Evolutionary conservation across 2,888 invertebrate genomes (phyloP).

Genomic region (Acheta domesticus): DNA sequence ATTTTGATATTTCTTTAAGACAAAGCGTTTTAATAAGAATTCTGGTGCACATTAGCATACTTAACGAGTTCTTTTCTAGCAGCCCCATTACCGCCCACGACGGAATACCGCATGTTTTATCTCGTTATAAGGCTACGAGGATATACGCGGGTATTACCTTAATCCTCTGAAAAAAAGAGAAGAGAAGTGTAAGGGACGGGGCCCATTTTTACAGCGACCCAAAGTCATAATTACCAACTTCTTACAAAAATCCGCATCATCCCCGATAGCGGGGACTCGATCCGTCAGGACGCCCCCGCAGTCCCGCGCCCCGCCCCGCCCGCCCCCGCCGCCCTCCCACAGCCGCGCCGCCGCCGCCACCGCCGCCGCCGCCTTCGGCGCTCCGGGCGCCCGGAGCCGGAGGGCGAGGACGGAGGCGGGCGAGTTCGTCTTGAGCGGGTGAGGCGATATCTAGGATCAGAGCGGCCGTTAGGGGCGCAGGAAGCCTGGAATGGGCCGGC

Average conservation of each 20-base stretch:
- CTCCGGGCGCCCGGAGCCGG: not conserved
- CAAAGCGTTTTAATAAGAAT: not conserved
- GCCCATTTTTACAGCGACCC: slow-evolving; percentile 5
- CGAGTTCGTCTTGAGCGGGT: slow-evolving; percentile 3
- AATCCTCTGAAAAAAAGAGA: not conserved
- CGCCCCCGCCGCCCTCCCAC: not conserved
- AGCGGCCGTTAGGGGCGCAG: not conserved
- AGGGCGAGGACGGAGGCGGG: not conserved
- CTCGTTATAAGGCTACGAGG: not conserved
- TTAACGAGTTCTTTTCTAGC: slow-evolving; percentile 7
- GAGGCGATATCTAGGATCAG: slow-evolving; percentile 9
- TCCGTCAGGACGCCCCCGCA: not conserved
- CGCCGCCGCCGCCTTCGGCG: not conserved
- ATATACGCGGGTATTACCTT: slow-evolving; percentile 7
- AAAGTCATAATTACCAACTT: slow-evolving; percentile 4
- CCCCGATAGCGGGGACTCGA: not conserved
- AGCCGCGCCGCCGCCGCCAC: not conserved
- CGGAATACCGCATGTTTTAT: not conserved
- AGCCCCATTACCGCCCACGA: not conserved
- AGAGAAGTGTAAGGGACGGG: not conserved
- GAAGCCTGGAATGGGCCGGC: slow-evolving; percentile 9
- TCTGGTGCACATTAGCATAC: not conserved
- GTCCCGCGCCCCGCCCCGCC: not conserved
- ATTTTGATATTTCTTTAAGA: not conserved
- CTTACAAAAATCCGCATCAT: slow-evolving; percentile 7